Conservation (phyloP, 2,888 invertebrate species). For the Urechis unicinctus region DNA sequence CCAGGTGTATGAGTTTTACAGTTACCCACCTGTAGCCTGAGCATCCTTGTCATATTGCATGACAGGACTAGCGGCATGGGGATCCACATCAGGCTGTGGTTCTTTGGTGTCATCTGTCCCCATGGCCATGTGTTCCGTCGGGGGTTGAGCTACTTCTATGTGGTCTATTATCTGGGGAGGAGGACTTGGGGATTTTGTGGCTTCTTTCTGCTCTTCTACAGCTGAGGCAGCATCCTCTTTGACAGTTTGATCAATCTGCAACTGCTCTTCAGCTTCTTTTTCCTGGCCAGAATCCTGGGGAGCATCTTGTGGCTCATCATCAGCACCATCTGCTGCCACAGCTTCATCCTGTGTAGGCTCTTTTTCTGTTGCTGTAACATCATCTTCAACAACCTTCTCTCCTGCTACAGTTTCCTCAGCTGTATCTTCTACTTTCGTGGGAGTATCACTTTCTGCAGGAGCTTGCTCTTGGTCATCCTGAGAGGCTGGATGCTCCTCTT, state of each 20-base stretch:
- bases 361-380: conserved; percentile 2
- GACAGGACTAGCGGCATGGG: not conserved
- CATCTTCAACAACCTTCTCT: conserved; percentile 4
- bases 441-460: conserved; percentile 1
- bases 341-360: conserved; percentile 4
- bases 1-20: too few species aligned
- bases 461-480: conserved; percentile 3
- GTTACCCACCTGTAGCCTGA: not conserved
- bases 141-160: not conserved
- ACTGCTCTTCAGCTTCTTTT: not conserved
- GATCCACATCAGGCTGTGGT: not conserved
- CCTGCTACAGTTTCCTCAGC: conserved; percentile 4
- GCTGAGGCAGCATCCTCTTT: not conserved
- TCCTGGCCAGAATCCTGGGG: conserved; percentile 3
- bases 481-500: conserved; percentile 10
- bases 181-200: not conserved
- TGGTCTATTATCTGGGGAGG: not conserved
- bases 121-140: conserved; percentile 6
- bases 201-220: conserved; percentile 4
- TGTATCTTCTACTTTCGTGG: conserved; percentile 3
- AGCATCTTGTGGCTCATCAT: not conserved
- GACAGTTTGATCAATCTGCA: not conserved
- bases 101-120: not conserved
- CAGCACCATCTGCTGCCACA: conserved; percentile 2
- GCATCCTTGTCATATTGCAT: not conserved